Conservation (phyloP, 1,140 invertebrate species). For the Dreissena polymorpha region DNA sequence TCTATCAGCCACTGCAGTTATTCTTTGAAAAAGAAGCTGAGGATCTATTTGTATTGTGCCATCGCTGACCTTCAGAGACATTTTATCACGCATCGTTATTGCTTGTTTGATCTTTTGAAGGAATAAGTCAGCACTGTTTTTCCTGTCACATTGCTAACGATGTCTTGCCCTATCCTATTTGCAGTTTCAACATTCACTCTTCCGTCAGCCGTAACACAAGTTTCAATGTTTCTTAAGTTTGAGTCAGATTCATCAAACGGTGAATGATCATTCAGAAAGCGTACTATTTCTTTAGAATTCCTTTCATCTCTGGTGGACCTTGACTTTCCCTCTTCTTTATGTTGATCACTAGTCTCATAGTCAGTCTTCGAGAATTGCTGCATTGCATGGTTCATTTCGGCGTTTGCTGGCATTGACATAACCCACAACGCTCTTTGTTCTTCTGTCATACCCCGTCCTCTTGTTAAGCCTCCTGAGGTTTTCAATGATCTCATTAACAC, state of each 20-base stretch:
- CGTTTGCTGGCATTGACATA: constrained; percentile 29
- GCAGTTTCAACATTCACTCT: constrained; percentile 52
- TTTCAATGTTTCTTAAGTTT: constrained; percentile 50
- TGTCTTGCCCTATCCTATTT: constrained; percentile 36
- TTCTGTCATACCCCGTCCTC: constrained; percentile 42
- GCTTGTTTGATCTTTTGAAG: constrained; percentile 54
- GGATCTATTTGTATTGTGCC: constrained; percentile 54
- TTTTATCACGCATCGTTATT: constrained; percentile 43
- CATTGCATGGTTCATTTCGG: constrained; percentile 14
- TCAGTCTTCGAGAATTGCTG: constrained; percentile 18
- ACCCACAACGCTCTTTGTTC: constrained; percentile 7
- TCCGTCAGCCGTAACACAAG: constrained; percentile 36
- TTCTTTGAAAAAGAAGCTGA: constrained; percentile 59
- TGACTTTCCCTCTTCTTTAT: constrained; percentile 29
- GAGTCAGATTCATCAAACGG: background rate
- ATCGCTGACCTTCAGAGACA: constrained; percentile 28
- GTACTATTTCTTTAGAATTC: constrained; percentile 21
- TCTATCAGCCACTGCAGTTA: constrained; percentile 44
- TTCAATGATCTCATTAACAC: constrained; percentile 56
- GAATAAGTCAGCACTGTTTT: constrained; percentile 9
- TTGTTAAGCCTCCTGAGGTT: constrained; percentile 9
- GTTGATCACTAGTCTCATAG: constrained; percentile 41
- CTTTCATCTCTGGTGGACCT: constrained; percentile 29
- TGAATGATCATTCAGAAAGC: constrained; percentile 1
- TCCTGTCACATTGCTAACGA: constrained; percentile 48